Evolutionary conservation across 2,113 vertebrate species (phyloP).

Genomic region (Urocynchramus pylzowi): DNA sequence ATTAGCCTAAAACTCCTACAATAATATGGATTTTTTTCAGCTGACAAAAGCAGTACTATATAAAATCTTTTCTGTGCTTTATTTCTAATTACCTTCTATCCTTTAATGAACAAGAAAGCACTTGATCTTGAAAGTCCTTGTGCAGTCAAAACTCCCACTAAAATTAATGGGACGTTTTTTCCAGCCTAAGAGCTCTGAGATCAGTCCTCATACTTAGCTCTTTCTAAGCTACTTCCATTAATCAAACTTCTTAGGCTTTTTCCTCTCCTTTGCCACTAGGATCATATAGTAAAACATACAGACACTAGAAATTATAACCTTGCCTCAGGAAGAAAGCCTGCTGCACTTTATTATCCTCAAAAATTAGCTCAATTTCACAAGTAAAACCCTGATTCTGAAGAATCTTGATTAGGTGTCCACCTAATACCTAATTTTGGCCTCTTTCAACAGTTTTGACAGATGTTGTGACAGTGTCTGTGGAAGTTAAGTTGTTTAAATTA

Average conservation of each 20-base stretch:
- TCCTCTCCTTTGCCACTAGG: background rate
- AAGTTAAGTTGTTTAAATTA: background rate
- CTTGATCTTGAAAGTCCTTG: conserved; percentile 53
- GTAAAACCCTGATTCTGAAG: background rate
- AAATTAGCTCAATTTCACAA: background rate
- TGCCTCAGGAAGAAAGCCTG: background rate
- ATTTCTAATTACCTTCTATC: conserved; percentile 62
- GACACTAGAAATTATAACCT: background rate
- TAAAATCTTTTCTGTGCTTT: conserved; percentile 38
- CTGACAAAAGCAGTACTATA: conserved; percentile 56
- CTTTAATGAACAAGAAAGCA: conserved; percentile 52
- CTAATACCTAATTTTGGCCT: background rate
- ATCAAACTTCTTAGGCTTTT: background rate
- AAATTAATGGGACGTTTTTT: conserved; percentile 52
- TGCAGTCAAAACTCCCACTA: conserved; percentile 38
- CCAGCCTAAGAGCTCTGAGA: conserved; percentile 2
- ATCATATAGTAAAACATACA: background rate
- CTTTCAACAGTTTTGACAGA: background rate
- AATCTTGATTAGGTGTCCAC: background rate
- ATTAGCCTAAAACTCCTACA: conserved; percentile 45
- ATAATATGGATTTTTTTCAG: conserved; percentile 59
- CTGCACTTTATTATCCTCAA: background rate
- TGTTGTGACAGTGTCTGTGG: background rate
- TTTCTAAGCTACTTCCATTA: conserved; percentile 35
- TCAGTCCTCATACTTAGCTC: conserved; percentile 2